Evolutionary conservation across 2,888 invertebrate genomes (phyloP), one percentile per base, ranked within the genome.

Genomic region (Oeneis ivallda): DNA sequence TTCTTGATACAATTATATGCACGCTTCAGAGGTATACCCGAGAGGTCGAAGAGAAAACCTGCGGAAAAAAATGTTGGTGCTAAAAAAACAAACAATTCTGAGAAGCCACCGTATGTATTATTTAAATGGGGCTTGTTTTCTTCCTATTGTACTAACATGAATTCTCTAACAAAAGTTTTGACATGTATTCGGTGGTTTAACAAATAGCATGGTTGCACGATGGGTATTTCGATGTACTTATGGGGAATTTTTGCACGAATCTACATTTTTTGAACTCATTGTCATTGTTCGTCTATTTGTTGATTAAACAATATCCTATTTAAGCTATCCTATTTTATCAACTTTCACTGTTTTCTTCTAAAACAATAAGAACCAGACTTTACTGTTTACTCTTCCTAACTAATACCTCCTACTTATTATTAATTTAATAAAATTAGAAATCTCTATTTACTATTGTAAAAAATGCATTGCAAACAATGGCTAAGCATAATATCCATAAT

Each of bases 21-120:
- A 85, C 84, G 77, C 85, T 84, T 68, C 84, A 90, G 90, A 87
- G 74, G 74, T 72, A 77, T 80, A 72, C 80, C 85, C 32, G 89
- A 88, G 79, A 76, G 75, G 74, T 75, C 83, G 65, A 66, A 77
- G 79, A 88, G 82, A 83, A 87, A 79, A 74, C 71, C 78, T 39
- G 75, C 75, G 74, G 77, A 71, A 73, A 85, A 82, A 76, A 81
- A 79, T 66, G 82, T 82, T 64, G 79, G 77, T 64, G 81, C 80
- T 81, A 89, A 85, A 82, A 79, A 76, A 71, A 76, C 79, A 68
- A 74, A 78, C 76, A 79, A 74, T 79, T 75, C 78, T 82, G 88
- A 85, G 81, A 84, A 77, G 77, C 74, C 79, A 71, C 69, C 72
- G 77, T 77, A 77, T 73, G 77, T 77, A 77, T 75, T 68, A 63